Evolutionary conservation across 2,113 vertebrate genomes (phyloP).

Genomic region (Vireo altiloquus): DNA sequence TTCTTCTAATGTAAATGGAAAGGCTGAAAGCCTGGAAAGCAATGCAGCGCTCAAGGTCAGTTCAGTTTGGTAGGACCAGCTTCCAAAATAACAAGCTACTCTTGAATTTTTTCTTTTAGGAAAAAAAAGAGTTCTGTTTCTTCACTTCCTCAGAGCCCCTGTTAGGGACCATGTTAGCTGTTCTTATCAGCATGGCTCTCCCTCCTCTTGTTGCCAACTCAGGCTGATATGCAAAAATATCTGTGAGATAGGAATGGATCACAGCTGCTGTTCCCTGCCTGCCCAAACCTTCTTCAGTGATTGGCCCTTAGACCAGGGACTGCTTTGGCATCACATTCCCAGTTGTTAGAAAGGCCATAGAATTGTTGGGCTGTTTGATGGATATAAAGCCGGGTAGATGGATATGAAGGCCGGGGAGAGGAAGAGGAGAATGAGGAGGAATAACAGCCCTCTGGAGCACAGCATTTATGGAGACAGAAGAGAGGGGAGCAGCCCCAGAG

Average conservation of each 20-base stretch:
- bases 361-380: not conserved
- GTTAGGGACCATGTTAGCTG: fast-evolving
- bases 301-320: not conserved
- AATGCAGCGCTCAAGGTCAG: not conserved
- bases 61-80: not conserved
- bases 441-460: not conserved
- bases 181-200: not conserved
- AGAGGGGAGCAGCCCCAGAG: not conserved
- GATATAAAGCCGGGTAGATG: not conserved
- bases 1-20: not conserved
- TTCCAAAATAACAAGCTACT: not conserved
- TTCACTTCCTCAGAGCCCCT: not conserved
- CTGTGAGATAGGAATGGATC: not conserved
- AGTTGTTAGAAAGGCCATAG: not conserved
- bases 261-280: not conserved
- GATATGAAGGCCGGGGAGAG: not conserved
- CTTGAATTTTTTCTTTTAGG: not conserved
- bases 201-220: not conserved
- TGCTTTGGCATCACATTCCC: not conserved
- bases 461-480: not conserved
- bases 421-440: not conserved
- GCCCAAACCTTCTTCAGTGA: not conserved
- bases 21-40: not conserved
- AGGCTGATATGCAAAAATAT: not conserved
- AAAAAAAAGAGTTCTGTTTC: not conserved